These are phyloP conservation scores for Smithornis capensis DNA, from an alignment of 2,113 vertebrate genomes.

Conservation along the genomic window DNA sequence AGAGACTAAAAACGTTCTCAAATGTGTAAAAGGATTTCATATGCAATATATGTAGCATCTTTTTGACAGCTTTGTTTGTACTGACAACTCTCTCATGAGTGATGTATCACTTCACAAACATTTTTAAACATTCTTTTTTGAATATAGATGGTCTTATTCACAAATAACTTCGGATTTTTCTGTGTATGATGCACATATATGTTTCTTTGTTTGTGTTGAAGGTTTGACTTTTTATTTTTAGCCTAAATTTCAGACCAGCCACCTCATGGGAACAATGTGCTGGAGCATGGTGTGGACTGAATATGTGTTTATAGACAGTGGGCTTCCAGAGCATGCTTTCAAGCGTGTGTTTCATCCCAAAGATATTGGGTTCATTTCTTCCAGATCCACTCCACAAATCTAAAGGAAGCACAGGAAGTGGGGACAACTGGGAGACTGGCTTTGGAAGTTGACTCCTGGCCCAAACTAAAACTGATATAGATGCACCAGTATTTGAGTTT, in stretches of 20 bases:
- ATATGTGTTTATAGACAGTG: background rate
- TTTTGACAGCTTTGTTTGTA: background rate
- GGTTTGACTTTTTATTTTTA: background rate
- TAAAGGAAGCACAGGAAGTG: background rate
- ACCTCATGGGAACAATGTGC: accelerated
- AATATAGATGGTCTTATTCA: background rate
- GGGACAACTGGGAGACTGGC: background rate
- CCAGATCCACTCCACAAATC: background rate
- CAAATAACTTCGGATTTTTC: background rate
- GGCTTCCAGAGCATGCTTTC: background rate
- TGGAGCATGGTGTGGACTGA: background rate
- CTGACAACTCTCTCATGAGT: background rate
- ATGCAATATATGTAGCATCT: background rate
- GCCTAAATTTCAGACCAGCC: background rate
- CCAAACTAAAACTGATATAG: background rate
- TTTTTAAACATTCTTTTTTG: background rate
- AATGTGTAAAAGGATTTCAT: background rate
- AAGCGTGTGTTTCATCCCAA: background rate
- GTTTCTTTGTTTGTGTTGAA: background rate
- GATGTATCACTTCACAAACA: background rate
- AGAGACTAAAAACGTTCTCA: background rate
- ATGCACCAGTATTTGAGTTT: background rate
- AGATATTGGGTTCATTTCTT: background rate
- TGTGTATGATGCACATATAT: background rate
- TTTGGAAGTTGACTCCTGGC: background rate